Base-by-base conservation (phyloP, 2,888 invertebrate species). In the Lasioglossum villosulum region DNA sequence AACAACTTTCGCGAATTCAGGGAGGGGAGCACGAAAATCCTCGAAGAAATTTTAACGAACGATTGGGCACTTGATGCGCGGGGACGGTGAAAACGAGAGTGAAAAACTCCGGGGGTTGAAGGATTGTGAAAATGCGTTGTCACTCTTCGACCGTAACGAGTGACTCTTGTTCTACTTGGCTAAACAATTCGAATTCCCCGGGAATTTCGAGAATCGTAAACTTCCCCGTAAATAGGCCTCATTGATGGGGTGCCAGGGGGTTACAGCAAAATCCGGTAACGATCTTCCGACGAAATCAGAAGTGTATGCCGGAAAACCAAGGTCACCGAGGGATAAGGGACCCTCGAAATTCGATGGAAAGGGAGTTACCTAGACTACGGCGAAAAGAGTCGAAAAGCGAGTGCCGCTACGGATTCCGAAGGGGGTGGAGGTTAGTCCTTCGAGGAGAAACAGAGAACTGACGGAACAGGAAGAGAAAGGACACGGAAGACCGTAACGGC, bases 361-460 rank as follows among this genome's bases (percentile, higher is more conserved):
- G 94, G 94, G 94, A 93, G 94, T 94, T 94, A 93, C 93, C 93
- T 91, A 92, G 94, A 90, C 94, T 93, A 94, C 94, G 88, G 59
- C 72, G 75, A 63, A 88, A 88, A 80, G 84, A 87, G 74, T 77
- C 79, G 59, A 71, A 71, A 74, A 78, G 70, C 75, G 59, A 75
- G 63, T 27, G 37, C n/a, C 68, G 71, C 23, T 10, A 37, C 23
- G 68, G 78, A 45, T 75, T 74, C 30, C 48, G 59, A 23, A 30
- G 59, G 19, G 27, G 52, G 48, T 16, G 75, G 68, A 37, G 48
- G 52, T 34, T n/a, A 74, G 73, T 68, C 71, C 14, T 78, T 48
- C 37, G 73, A 71, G 78, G 77, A 71, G 70, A 48, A 75, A 75
- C 52, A 52, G 52, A 42, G 16, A 45, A 30, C 23, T 1, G 70